Conservation (phyloP, 2,113 vertebrate genomes). For the Lamprologus sp. region DNA sequence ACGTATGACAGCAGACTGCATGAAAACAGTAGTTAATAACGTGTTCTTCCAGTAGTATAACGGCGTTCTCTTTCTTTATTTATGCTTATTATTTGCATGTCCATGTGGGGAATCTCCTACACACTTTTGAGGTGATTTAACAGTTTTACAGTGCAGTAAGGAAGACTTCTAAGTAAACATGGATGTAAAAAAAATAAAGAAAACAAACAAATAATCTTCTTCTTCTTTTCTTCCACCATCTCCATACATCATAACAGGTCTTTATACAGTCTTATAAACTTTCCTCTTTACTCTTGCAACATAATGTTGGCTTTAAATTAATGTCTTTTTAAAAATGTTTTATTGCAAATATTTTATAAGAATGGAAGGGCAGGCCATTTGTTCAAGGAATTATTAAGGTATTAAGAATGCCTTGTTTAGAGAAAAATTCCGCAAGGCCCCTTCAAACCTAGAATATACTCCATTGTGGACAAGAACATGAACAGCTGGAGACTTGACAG, state of each 20-base stretch:
- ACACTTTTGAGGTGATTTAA: background rate
- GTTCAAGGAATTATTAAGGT: background rate
- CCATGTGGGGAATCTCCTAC: background rate
- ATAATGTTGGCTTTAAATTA: background rate
- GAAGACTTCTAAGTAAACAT: background rate
- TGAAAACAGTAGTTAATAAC: background rate
- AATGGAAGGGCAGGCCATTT: background rate
- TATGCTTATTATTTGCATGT: background rate
- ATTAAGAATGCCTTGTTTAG: background rate
- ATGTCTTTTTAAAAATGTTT: background rate
- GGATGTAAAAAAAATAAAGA: background rate
- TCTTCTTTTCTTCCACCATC: background rate
- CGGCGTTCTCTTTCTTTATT: rapidly evolving
- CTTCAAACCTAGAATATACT: background rate
- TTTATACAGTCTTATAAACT: background rate
- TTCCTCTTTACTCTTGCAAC: background rate
- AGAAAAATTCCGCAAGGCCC: rapidly evolving
- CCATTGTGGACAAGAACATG: background rate
- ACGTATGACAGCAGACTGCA: background rate
- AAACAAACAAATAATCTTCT: background rate
- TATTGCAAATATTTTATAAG: background rate
- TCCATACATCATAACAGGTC: background rate
- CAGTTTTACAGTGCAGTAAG: background rate
- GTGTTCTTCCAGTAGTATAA: background rate
- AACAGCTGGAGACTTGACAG: background rate